phyloP scores from a whole-genome alignment of 2,797 vertebrate genomes.

The Phataginus tetradactyla region DNA sequence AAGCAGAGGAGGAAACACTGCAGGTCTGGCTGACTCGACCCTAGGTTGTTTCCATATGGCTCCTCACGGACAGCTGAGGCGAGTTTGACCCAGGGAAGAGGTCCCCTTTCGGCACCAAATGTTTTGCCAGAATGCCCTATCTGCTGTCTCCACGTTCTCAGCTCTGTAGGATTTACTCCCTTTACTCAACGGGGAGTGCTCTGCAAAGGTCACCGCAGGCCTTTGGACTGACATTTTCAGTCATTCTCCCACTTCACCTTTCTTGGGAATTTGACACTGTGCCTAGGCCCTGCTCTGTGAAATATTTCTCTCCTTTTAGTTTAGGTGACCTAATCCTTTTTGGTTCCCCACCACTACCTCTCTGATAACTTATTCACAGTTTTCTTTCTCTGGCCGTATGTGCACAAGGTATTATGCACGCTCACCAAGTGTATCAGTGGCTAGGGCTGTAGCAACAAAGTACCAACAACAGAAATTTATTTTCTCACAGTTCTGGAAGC shows the following conservation, averaged over 20 bases:
- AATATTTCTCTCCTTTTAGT: slow-evolving; percentile 40
- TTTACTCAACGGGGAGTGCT: neutral
- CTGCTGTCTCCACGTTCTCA: neutral
- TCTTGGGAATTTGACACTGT: slow-evolving; percentile 50
- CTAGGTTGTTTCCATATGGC: neutral
- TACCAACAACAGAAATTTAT: neutral
- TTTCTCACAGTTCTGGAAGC: neutral
- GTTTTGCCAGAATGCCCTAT: neutral
- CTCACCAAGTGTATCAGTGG: neutral
- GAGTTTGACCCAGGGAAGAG: neutral
- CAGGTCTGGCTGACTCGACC: neutral
- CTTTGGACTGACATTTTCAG: slow-evolving; percentile 39
- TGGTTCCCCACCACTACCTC: neutral
- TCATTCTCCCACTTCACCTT: slow-evolving; percentile 64
- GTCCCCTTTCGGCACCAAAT: neutral
- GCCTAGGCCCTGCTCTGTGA: slow-evolving; percentile 8
- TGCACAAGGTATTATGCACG: neutral
- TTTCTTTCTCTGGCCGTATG: slow-evolving; percentile 30
- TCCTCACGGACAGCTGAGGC: neutral
- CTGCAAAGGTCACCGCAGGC: slow-evolving; percentile 17
- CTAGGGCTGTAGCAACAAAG: neutral
- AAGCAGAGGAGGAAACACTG: neutral
- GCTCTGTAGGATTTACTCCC: neutral
- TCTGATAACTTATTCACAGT: neutral
- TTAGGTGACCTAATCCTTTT: neutral